A percentile compares a stretch with the other conserved stretches of the same genome.
These are phyloP conservation scores for Lutjanus argentimaculatus DNA, from an alignment of 2,797 vertebrate species.

Conservation along the genomic window DNA sequence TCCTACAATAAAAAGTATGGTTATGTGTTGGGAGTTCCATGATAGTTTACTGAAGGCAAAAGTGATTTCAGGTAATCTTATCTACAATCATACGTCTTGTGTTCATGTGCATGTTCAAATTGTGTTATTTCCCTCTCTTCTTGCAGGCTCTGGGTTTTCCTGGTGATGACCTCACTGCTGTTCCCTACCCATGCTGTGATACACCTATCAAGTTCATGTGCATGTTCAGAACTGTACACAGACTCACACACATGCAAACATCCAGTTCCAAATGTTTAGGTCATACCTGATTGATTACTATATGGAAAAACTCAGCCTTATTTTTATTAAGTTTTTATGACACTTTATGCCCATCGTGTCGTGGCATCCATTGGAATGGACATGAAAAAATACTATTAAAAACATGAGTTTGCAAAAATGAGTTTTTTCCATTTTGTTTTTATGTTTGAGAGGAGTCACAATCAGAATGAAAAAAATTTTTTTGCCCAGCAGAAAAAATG, in stretches of 20 bases:
- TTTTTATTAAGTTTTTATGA: neutral
- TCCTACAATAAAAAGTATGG: neutral
- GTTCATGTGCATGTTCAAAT: constrained; percentile 1
- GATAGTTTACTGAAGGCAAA: constrained; percentile 2
- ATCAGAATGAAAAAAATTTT: too few relatives aligned
- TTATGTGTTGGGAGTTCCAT: neutral
- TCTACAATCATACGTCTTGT: neutral
- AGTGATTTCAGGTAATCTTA: neutral
- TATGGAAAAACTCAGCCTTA: neutral
- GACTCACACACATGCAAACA: neutral
- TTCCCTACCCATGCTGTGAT: too few relatives aligned
- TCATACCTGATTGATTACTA: neutral
- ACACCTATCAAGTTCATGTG: too few relatives aligned
- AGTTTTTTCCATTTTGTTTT: too few relatives aligned
- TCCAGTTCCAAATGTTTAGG: neutral
- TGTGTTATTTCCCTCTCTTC: neutral
- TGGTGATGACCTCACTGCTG: neutral
- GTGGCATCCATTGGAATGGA: neutral
- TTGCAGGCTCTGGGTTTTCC: neutral
- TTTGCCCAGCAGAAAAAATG: too few relatives aligned
- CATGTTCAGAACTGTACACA: neutral
- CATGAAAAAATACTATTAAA: neutral
- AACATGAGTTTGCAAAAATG: too few relatives aligned
- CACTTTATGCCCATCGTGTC: neutral
- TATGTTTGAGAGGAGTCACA: too few relatives aligned